These are phyloP conservation scores for Priocnemis perturbator DNA, from an alignment of 2,888 invertebrate species.

Conservation along the genomic window DNA sequence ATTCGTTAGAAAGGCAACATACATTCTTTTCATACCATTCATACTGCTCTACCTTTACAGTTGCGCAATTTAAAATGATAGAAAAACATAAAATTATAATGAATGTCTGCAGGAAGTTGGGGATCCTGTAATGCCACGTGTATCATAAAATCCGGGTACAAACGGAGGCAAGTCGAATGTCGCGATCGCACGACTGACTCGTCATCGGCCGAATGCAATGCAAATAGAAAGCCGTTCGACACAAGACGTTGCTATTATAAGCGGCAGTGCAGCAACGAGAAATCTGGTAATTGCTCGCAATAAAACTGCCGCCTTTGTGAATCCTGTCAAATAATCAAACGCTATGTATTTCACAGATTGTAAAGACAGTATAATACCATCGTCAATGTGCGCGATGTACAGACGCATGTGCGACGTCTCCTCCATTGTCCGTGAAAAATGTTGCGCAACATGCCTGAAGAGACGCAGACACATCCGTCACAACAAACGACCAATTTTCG, in stretches of 20 bases:
- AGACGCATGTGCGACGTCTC: constrained; percentile 67
- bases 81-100: no score
- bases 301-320: background rate
- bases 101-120: constrained; percentile 62
- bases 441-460: constrained; percentile 68
- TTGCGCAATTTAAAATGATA: no score
- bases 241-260: constrained; percentile 66
- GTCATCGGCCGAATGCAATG: constrained; percentile 63
- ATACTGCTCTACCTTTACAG: no score
- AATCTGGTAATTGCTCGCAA: constrained; percentile 57
- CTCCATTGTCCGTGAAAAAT: constrained; percentile 64
- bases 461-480: constrained; percentile 56
- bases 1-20: no score
- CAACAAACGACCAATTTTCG: constrained; percentile 33
- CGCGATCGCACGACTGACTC: constrained; percentile 63
- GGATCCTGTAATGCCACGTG: constrained; percentile 68
- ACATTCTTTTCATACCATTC: no score
- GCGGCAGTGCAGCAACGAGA: constrained; percentile 64
- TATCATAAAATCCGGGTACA: constrained; percentile 59
- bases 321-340: no score
- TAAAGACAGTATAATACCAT: constrained; percentile 63
- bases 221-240: constrained; percentile 62
- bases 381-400: constrained; percentile 64
- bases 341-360: constrained; percentile 58
- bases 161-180: constrained; percentile 64